Evolutionary conservation across 23 tunicate genomes (phyloP), one percentile per base, ranked within the genome.

Genomic region (Styela plicata): DNA sequence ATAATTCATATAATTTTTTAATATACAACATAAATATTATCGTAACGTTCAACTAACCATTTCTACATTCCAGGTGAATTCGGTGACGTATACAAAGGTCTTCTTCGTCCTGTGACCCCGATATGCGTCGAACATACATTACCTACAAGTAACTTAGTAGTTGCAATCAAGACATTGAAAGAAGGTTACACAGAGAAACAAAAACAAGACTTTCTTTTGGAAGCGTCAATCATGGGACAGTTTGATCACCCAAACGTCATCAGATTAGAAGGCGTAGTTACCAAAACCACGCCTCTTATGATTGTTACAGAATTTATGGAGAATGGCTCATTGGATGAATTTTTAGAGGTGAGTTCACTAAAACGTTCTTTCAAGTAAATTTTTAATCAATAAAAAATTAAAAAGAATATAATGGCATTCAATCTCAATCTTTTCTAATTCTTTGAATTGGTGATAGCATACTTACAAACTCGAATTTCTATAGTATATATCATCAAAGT

Each of bases 301-400:
- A 87, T 91, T 33, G 92, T 96, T 33, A 91, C 94, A 0, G 99
- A 96, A 74, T 96, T 85, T 85, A 91, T 91, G 97, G 90, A 96
- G 44, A 89, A 96, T 79, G 97, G 97, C 44, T 91, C 94, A 0
- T 79, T 93, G 57, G 99, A 96, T 69, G 73, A 66, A 7, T 96
- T 77, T 85, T 62, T 96, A 27, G 76, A 80, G 71, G 99, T 96
- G 44, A 91, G 69, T 63, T n/a, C 33, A n/a, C 21, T 61, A 19
- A 21, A 19, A 61, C 21, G 64, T n/a, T n/a, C n/a, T n/a, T n/a
- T n/a, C n/a, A n/a, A n/a, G n/a, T n/a, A n/a, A n/a, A n/a, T n/a
- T n/a, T n/a, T n/a, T n/a, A n/a, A n/a, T n/a, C n/a, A n/a, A n/a
- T n/a, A n/a, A n/a, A n/a, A n/a, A n/a, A n/a, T n/a, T n/a, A n/a